Evolutionary conservation across 2,888 invertebrate species (phyloP).

Genomic region (Encarsia formosa): DNA sequence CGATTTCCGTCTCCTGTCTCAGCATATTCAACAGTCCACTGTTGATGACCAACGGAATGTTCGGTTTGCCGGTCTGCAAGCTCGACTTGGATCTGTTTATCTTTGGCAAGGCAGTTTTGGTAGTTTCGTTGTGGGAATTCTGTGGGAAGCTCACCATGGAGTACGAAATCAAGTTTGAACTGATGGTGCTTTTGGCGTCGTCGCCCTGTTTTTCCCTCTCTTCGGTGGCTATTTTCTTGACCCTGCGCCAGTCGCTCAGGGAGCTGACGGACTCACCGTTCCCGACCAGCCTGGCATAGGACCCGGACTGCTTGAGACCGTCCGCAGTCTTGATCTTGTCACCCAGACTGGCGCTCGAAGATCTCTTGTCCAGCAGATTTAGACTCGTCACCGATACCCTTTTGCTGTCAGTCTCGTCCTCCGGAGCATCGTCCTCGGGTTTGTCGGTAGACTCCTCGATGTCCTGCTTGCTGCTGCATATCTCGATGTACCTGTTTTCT

Average conservation of each 20-base stretch:
- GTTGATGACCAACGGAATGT: slow-evolving; percentile 47
- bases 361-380: slow-evolving; percentile 33
- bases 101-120: slow-evolving; percentile 34
- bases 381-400: slow-evolving; percentile 41
- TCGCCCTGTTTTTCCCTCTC: slow-evolving; percentile 31
- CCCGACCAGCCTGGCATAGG: slow-evolving; percentile 32
- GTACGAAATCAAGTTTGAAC: slow-evolving; percentile 40
- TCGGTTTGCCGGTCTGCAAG: slow-evolving; percentile 42
- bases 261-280: slow-evolving; percentile 40
- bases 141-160: slow-evolving; percentile 39
- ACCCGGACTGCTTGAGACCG: slow-evolving; percentile 21
- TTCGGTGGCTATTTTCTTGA: slow-evolving; percentile 32
- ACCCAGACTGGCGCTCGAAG: slow-evolving; percentile 36
- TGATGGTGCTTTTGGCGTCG: slow-evolving; percentile 36
- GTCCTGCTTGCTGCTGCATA: slow-evolving; percentile 5
- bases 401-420: slow-evolving; percentile 27
- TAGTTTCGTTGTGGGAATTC: slow-evolving; percentile 31
- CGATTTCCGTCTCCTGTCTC: slow-evolving; percentile 40
- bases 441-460: neutral
- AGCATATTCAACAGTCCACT: slow-evolving; percentile 44
- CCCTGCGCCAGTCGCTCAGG: slow-evolving; percentile 38
- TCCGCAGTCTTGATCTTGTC: slow-evolving; percentile 40
- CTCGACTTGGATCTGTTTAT: slow-evolving; percentile 38
- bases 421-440: neutral
- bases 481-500: slow-evolving; percentile 17